Evolutionary conservation across 2,113 vertebrate genomes (phyloP).

Genomic region (Xyrauchen texanus): DNA sequence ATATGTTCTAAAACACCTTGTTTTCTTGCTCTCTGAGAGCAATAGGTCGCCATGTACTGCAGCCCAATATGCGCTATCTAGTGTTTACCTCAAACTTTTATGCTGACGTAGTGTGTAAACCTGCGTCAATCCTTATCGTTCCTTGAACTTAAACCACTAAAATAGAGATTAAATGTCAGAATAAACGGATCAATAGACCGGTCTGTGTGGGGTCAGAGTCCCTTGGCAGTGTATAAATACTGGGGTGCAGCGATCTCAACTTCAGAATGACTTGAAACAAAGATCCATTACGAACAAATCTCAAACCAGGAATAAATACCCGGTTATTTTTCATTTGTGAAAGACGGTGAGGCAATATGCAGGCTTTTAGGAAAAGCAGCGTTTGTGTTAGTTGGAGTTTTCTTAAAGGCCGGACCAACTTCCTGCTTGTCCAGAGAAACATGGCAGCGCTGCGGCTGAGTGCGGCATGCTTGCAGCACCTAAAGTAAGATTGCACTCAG

Average conservation of each 20-base stretch:
- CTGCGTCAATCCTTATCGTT: constrained; percentile 50
- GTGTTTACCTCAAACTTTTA: constrained; percentile 40
- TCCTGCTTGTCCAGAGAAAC: constrained; percentile 60
- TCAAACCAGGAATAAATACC: not conserved
- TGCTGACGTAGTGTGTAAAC: constrained; percentile 43
- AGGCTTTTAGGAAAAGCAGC: constrained; percentile 62
- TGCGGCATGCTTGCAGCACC: constrained; percentile 47
- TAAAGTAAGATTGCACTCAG: constrained; percentile 59
- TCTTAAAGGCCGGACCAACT: constrained; percentile 53
- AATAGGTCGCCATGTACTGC: not conserved
- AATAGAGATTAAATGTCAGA: constrained; percentile 46
- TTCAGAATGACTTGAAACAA: not conserved
- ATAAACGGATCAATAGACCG: constrained; percentile 59
- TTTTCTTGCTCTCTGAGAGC: not conserved
- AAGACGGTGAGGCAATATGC: constrained; percentile 43
- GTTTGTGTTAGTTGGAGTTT: constrained; percentile 60
- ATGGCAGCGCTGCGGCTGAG: constrained; percentile 65
- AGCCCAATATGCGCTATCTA: too few relatives aligned
- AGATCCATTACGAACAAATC: not conserved
- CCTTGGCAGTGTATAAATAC: constrained; percentile 53
- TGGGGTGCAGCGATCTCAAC: not conserved
- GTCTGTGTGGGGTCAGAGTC: constrained; percentile 9
- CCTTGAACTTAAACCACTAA: constrained; percentile 46
- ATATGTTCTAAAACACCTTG: too few relatives aligned
- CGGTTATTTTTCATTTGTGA: not conserved